Evolutionary conservation across 2,797 vertebrate species (phyloP).

Genomic region (Steatocranus sp.): DNA sequence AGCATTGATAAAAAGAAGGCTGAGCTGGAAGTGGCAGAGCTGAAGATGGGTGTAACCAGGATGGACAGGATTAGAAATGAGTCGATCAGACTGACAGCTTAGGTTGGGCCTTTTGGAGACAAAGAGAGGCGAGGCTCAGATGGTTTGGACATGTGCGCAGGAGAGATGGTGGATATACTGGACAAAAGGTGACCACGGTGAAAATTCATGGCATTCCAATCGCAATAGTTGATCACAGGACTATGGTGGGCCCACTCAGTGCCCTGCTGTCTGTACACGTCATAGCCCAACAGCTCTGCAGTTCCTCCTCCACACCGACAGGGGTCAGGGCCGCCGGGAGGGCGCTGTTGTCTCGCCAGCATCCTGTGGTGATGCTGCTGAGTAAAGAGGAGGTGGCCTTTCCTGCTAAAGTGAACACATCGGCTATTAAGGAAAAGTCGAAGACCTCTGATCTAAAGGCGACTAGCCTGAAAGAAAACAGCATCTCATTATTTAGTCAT

Average conservation of each 20-base stretch:
- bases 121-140: not conserved
- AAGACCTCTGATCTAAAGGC: constrained; percentile 1
- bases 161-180: not conserved
- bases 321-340: not conserved
- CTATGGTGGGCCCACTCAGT: not conserved
- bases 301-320: constrained; percentile 38
- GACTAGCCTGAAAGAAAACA: not conserved
- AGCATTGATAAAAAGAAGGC: not conserved
- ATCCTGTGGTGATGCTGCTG: not conserved
- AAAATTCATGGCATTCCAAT: not conserved
- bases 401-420: constrained; percentile 58
- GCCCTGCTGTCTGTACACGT: not conserved
- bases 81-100: not conserved
- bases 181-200: not conserved
- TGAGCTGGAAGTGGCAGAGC: not conserved
- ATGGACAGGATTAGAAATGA: not conserved
- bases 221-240: not conserved
- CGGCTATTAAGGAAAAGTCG: constrained; percentile 51
- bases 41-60: not conserved
- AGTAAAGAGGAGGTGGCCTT: constrained; percentile 22
- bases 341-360: not conserved
- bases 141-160: not conserved
- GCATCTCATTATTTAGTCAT: not conserved
- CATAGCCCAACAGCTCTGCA: not conserved
- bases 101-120: not conserved